phyloP scores from a whole-genome alignment of 2,888 invertebrate genomes.

The Nephrotoma flavescens region DNA sequence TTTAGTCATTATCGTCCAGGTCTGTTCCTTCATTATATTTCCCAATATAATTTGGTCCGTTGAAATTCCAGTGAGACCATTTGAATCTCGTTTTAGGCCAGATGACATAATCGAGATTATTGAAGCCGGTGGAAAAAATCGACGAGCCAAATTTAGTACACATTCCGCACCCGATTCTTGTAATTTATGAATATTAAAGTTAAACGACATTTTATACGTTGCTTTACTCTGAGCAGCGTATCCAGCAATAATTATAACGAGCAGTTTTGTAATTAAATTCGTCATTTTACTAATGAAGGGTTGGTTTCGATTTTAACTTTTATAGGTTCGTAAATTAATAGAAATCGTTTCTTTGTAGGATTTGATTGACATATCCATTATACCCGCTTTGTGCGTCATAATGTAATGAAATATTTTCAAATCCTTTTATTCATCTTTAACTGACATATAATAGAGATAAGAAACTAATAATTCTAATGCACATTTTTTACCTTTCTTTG shows the following conservation, averaged over 20 bases:
- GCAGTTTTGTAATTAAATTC: neutral
- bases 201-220: neutral
- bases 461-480: too few relatives aligned
- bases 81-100: neutral
- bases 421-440: too few relatives aligned
- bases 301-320: neutral
- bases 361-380: neutral
- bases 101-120: slow-evolving; percentile 4
- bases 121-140: neutral
- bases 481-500: too few relatives aligned
- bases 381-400: neutral
- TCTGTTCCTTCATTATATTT: neutral
- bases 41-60: slow-evolving; percentile 2
- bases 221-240: neutral
- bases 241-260: neutral
- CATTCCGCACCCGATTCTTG: slow-evolving; percentile 6
- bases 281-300: neutral
- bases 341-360: neutral
- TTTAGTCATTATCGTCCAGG: slow-evolving; percentile 6
- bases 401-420: neutral
- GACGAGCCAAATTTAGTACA: neutral
- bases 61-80: neutral
- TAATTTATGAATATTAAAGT: neutral
- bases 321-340: neutral
- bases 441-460: too few relatives aligned